Conservation (phyloP, 2,888 invertebrate genomes). For the Leuctra nigra region DNA sequence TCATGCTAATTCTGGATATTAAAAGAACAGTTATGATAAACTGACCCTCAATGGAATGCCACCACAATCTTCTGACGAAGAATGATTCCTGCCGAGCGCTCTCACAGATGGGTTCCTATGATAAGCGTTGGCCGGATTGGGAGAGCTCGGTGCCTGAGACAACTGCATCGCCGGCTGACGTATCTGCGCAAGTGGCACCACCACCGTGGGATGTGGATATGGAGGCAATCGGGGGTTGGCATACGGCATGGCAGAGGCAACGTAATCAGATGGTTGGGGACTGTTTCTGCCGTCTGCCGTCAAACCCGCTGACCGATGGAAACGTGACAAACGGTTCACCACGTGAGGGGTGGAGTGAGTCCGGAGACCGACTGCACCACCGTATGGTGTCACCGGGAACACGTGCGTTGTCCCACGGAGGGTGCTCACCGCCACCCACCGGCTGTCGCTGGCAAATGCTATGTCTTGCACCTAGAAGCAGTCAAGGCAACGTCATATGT, state of each 20-base stretch:
- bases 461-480: slow-evolving; percentile 56
- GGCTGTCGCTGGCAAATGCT: slow-evolving; percentile 83
- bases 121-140: slow-evolving; percentile 50
- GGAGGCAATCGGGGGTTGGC: slow-evolving; percentile 88
- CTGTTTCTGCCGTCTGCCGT: slow-evolving; percentile 60
- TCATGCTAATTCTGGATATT: too few relatives aligned
- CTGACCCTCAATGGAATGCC: slow-evolving; percentile 24
- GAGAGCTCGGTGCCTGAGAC: slow-evolving; percentile 19
- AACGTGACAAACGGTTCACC: slow-evolving; percentile 88
- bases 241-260: slow-evolving; percentile 52
- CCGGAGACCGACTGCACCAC: slow-evolving; percentile 82
- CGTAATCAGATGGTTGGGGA: slow-evolving; percentile 42
- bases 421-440: slow-evolving; percentile 96
- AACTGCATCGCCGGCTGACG: slow-evolving; percentile 42
- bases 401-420: slow-evolving; percentile 96
- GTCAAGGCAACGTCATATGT: background rate
- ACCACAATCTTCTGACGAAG: slow-evolving; percentile 56
- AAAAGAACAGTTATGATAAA: background rate
- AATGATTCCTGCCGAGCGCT: slow-evolving; percentile 22
- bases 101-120: slow-evolving; percentile 30
- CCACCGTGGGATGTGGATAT: slow-evolving; percentile 76
- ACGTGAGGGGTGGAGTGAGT: slow-evolving; percentile 93
- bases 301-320: slow-evolving; percentile 93
- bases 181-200: slow-evolving; percentile 79
- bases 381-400: slow-evolving; percentile 95